Conservation (phyloP, 2,888 invertebrate species). For the Netelia melanura region DNA sequence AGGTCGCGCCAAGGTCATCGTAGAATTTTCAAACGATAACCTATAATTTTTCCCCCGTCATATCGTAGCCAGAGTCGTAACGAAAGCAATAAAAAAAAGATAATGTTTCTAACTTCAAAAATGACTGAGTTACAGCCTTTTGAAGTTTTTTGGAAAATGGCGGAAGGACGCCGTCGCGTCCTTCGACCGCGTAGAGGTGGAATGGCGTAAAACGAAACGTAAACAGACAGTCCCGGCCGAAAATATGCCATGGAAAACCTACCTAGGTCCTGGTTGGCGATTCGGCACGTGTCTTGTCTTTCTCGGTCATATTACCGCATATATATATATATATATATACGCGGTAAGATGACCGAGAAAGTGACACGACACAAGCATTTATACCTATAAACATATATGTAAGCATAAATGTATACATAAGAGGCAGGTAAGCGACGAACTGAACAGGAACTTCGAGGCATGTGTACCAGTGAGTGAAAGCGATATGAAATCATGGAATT, state of each 20-base stretch:
- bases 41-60: no score
- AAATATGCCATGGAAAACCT: no score
- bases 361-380: not conserved
- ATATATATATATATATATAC: not conserved
- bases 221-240: not conserved
- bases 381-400: not conserved
- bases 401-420: not conserved
- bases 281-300: constrained; percentile 35
- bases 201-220: no score
- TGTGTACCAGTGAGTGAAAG: constrained; percentile 46
- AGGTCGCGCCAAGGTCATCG: no score
- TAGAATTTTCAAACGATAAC: no score
- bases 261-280: not conserved
- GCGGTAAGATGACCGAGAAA: not conserved
- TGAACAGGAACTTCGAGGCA: constrained; percentile 30
- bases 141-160: no score
- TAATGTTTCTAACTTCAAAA: no score
- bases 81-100: no score
- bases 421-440: not conserved
- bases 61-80: no score
- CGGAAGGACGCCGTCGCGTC: no score
- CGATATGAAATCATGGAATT: constrained; percentile 57
- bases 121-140: no score
- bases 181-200: no score
- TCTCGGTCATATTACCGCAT: constrained; percentile 1